These are phyloP conservation scores for Drosophila cracens DNA, from an alignment of 2,888 invertebrate genomes.

Conservation along the genomic window DNA sequence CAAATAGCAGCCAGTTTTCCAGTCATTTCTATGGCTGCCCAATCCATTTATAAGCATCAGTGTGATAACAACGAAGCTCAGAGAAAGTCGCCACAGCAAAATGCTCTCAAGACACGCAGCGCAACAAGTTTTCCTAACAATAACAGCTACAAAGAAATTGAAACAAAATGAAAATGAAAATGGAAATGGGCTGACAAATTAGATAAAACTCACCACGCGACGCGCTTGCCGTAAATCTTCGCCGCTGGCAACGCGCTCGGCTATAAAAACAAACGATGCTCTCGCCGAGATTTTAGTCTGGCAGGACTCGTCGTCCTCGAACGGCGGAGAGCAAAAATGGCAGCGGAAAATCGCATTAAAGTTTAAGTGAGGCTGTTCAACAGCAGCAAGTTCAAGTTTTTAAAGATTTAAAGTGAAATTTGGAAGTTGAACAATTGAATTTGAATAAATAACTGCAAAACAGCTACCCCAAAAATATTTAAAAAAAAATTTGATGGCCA, in stretches of 20 bases:
- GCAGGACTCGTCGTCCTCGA: conserved; percentile 37
- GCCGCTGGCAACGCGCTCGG: conserved; percentile 20
- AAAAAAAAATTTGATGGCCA: neutral
- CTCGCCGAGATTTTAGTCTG: conserved; percentile 62
- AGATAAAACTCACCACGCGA: conserved; percentile 62
- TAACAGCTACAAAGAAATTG: conserved; percentile 15
- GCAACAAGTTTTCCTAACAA: conserved; percentile 62
- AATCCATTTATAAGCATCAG: conserved; percentile 4
- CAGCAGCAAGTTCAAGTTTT: conserved; percentile 26
- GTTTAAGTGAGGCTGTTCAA: conserved; percentile 4
- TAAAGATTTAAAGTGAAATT: conserved; percentile 14
- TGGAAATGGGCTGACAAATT: conserved; percentile 43
- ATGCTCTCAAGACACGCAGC: conserved; percentile 21
- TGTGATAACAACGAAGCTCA: conserved; percentile 13
- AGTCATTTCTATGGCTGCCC: conserved; percentile 20
- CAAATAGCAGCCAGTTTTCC: conserved; percentile 13
- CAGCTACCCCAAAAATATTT: neutral
- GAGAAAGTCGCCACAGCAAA: neutral
- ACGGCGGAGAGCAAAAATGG: conserved; percentile 4
- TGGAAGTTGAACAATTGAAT: neutral
- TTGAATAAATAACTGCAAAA: neutral
- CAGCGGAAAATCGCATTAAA: neutral
- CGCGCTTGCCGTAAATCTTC: conserved; percentile 28
- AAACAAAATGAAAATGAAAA: conserved; percentile 41
- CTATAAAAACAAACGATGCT: conserved; percentile 66